Conservation (phyloP, 2,888 invertebrate species). For the Urechis unicinctus region DNA sequence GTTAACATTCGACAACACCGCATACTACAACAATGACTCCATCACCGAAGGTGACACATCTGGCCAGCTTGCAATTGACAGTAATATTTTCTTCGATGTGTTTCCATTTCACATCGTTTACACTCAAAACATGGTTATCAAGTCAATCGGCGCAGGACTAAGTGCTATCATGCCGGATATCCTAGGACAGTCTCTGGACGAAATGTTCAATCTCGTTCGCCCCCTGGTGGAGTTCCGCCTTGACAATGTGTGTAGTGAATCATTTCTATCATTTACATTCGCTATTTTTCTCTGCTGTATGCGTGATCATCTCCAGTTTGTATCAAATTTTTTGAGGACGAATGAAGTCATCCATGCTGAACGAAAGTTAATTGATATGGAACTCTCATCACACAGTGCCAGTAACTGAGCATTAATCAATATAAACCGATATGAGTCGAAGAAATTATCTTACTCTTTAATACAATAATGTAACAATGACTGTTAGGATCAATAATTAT, state of each 20-base stretch:
- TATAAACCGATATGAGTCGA: too few species aligned
- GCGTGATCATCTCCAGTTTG: too few species aligned
- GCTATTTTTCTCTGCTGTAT: not conserved
- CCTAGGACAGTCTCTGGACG: slow-evolving; percentile 76
- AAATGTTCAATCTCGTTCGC: slow-evolving; percentile 84
- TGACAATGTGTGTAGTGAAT: slow-evolving; percentile 67
- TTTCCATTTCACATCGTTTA: slow-evolving; percentile 98
- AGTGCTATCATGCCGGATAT: slow-evolving; percentile 37
- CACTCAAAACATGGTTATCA: slow-evolving; percentile 59
- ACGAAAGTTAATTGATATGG: too few species aligned
- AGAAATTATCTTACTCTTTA: too few species aligned
- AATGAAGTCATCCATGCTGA: too few species aligned
- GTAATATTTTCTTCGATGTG: slow-evolving; percentile 63
- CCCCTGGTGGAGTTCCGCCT: slow-evolving; percentile 92
- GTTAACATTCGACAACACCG: slow-evolving; percentile 88
- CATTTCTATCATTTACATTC: slow-evolving; percentile 62
- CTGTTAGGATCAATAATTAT: not conserved
- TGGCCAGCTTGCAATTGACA: not conserved
- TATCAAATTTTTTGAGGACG: too few species aligned
- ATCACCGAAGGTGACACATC: not conserved
- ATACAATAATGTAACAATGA: not conserved
- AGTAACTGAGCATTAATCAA: too few species aligned
- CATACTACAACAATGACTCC: slow-evolving; percentile 10
- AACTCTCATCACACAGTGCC: too few species aligned
- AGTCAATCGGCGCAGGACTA: slow-evolving; percentile 44